These are phyloP conservation scores for Gymnopithys bicolor DNA, from an alignment of 2,797 vertebrate genomes.

Conservation along the genomic window DNA sequence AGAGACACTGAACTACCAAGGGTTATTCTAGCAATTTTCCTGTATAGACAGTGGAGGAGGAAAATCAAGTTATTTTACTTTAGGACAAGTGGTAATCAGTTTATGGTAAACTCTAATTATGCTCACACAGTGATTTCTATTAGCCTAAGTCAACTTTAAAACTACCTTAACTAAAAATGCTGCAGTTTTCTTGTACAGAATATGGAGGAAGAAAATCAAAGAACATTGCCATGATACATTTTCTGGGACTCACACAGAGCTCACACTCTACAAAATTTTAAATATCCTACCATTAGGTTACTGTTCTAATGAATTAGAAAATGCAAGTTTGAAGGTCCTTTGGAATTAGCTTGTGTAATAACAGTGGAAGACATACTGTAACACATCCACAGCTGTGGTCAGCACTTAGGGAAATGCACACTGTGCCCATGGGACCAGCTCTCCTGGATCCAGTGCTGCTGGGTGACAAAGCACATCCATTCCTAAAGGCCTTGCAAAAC, in stretches of 20 bases:
- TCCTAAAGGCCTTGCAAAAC: background rate
- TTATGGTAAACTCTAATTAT: background rate
- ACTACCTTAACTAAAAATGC: background rate
- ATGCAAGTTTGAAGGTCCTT: background rate
- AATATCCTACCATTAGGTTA: background rate
- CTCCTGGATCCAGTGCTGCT: background rate
- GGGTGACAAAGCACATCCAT: background rate
- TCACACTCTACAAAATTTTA: background rate
- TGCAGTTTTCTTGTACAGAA: background rate
- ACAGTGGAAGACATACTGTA: background rate
- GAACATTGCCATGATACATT: background rate
- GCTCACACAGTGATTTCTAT: background rate
- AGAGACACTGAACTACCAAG: background rate
- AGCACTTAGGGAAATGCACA: background rate
- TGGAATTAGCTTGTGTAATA: background rate
- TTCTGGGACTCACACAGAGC: background rate
- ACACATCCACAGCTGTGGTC: background rate
- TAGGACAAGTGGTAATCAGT: background rate
- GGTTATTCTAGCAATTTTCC: background rate
- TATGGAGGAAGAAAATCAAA: background rate
- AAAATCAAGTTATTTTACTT: background rate
- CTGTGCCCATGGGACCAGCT: background rate
- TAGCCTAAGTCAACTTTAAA: background rate
- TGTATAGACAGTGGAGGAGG: background rate
- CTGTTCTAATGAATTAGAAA: background rate